Percentiles rank a stretch among this genome's conserved stretches.
phyloP scores from a whole-genome alignment of 1,140 invertebrate genomes.

The Micrasema minimum region DNA sequence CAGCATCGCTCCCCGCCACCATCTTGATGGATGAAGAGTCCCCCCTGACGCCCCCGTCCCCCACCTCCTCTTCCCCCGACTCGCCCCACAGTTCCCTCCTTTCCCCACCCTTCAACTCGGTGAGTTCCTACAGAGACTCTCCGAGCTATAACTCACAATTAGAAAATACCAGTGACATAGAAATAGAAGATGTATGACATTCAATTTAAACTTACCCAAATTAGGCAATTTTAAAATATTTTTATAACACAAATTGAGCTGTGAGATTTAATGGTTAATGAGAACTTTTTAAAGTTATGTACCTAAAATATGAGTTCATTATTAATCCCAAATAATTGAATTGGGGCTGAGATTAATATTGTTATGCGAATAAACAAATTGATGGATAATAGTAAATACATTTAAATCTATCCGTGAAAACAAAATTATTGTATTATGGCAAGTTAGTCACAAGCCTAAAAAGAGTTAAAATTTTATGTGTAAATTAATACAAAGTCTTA shows the following conservation, averaged over 20 bases:
- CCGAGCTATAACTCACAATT: conserved; percentile 56
- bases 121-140: conserved; percentile 55
- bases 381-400: no score
- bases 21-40: conserved; percentile 66
- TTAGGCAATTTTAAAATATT: conserved; percentile 19
- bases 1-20: conserved; percentile 61
- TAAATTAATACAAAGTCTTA: no score
- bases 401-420: no score
- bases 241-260: conserved; percentile 27
- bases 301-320: neutral
- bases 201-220: conserved; percentile 52
- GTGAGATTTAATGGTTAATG: conserved; percentile 31
- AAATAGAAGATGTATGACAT: conserved; percentile 65
- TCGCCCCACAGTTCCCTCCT: conserved; percentile 57
- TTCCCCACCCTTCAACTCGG: conserved; percentile 56
- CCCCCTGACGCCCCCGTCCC: conserved; percentile 22
- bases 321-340: neutral
- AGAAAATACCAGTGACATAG: conserved; percentile 61
- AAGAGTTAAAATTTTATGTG: no score
- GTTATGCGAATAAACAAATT: no score
- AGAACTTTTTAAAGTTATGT: neutral
- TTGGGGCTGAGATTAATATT: no score
- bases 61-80: conserved; percentile 41
- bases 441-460: no score
- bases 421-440: no score